phyloP scores from a whole-genome alignment of 2,113 vertebrate genomes.

The Callocephalon fimbriatum region DNA sequence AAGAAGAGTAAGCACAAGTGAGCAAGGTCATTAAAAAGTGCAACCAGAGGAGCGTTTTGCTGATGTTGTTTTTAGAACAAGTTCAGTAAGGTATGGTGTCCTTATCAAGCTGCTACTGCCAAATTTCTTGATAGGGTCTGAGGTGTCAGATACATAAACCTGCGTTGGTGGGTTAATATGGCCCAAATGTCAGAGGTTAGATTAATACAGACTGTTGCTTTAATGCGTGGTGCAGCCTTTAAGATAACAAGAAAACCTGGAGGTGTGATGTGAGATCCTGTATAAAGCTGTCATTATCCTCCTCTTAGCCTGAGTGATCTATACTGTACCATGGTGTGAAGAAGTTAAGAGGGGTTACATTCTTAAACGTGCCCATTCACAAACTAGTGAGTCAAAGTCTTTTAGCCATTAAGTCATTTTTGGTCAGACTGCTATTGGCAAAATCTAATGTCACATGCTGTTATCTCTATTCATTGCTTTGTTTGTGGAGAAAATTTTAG shows the following conservation, averaged over 20 bases:
- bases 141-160: slow-evolving; percentile 84
- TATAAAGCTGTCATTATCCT: slow-evolving; percentile 70
- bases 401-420: slow-evolving; percentile 21
- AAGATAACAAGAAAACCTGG: slow-evolving; percentile 72
- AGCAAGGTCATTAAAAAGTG: slow-evolving; percentile 72
- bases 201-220: slow-evolving; percentile 73
- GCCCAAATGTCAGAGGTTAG: slow-evolving; percentile 69
- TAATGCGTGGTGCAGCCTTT: slow-evolving; percentile 70
- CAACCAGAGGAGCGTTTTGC: slow-evolving; percentile 43
- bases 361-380: slow-evolving; percentile 63
- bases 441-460: background rate
- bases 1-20: background rate
- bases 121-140: slow-evolving; percentile 74
- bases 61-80: slow-evolving; percentile 82
- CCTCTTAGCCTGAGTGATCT: slow-evolving; percentile 67
- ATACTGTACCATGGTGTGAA: slow-evolving; percentile 62
- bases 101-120: slow-evolving; percentile 74
- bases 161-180: slow-evolving; percentile 52
- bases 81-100: slow-evolving; percentile 56
- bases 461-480: background rate
- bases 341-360: slow-evolving; percentile 75
- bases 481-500: background rate
- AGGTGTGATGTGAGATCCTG: slow-evolving; percentile 78
- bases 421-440: background rate
- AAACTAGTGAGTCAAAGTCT: background rate